Evolutionary conservation across 2,113 vertebrate genomes (phyloP).

Genomic region (Pelusios castaneus): DNA sequence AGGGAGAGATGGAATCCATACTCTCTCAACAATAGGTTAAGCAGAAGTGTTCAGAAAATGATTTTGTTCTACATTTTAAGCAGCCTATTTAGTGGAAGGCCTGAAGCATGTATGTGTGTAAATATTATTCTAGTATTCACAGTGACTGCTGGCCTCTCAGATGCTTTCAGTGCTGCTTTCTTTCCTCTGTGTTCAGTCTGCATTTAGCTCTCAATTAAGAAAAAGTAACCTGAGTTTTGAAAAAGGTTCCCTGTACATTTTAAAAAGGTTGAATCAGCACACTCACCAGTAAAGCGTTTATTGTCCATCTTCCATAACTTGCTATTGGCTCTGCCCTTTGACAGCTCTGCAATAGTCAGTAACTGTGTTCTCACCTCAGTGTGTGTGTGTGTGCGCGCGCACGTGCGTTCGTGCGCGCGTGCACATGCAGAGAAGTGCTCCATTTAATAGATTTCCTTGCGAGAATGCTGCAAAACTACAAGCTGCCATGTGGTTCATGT

Average conservation of each 20-base stretch:
- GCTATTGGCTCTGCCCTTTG: neutral
- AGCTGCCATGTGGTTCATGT: slow-evolving; percentile 40
- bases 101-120: neutral
- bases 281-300: neutral
- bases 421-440: neutral
- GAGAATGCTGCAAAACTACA: slow-evolving; percentile 24
- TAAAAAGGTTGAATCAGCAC: slow-evolving; percentile 13
- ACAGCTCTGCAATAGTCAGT: neutral
- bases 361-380: slow-evolving; percentile 6
- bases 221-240: neutral
- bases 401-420: too few species aligned
- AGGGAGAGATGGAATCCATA: neutral
- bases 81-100: neutral
- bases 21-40: neutral
- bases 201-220: neutral
- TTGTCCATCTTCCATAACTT: neutral
- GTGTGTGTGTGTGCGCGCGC: neutral
- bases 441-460: neutral
- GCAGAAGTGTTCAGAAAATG: slow-evolving; percentile 8
- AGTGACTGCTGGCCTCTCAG: neutral
- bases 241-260: neutral
- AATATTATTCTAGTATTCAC: rapidly evolving
- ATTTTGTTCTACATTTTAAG: neutral
- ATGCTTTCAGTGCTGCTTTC: slow-evolving; percentile 27
- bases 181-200: neutral